A percentile compares a stretch with the other conserved stretches of the same genome.
Conservation (phyloP, 1,140 invertebrate genomes). For the Sycophila sp. region DNA sequence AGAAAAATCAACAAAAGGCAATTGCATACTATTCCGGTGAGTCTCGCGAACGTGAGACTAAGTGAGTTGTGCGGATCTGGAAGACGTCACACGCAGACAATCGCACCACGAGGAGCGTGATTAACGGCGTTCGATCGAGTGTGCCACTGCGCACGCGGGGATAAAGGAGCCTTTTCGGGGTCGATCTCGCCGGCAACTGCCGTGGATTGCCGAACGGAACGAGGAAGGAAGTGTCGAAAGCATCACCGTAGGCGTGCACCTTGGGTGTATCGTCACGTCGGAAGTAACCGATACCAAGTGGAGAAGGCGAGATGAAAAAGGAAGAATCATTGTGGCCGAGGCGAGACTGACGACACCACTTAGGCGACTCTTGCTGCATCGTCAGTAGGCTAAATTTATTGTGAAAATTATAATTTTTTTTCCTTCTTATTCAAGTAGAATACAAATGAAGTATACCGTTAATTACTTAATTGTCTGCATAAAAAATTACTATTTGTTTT, state of each 20-base stretch:
- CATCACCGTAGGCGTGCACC: background rate
- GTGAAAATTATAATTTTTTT: no score
- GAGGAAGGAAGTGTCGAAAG: slow-evolving; percentile 31
- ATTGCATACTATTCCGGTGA: background rate
- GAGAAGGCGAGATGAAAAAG: background rate
- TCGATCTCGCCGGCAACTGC: no score
- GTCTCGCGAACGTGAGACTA: slow-evolving; percentile 7
- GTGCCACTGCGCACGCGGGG: background rate
- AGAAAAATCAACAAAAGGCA: no score
- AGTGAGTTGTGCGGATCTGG: background rate
- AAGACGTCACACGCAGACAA: background rate
- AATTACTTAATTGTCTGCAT: no score
- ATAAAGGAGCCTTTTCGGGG: background rate
- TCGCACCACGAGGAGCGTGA: background rate
- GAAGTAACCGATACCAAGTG: slow-evolving; percentile 22
- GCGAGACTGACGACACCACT: slow-evolving; percentile 8
- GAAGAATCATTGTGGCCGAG: background rate
- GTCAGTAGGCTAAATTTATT: no score
- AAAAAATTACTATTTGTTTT: no score
- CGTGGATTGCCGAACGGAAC: no score
- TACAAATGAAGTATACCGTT: no score
- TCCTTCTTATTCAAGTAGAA: no score
- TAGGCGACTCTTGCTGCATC: no score
- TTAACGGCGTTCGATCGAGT: background rate
- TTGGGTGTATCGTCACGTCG: slow-evolving; percentile 5